Conservation (phyloP, 2,113 vertebrate species). For the Salvelinus fontinalis region DNA sequence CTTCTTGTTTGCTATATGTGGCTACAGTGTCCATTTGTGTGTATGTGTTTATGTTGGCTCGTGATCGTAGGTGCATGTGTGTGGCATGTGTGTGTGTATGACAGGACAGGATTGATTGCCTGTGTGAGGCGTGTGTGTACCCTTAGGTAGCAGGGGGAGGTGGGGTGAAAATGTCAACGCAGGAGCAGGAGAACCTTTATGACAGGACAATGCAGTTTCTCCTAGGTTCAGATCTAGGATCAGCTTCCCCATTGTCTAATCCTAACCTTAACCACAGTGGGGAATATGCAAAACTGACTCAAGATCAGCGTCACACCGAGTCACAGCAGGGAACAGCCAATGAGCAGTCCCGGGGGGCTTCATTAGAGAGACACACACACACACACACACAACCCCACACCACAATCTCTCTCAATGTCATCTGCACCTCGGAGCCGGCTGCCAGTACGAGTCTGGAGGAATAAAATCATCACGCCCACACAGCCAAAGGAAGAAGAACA, state of each 20-base stretch:
- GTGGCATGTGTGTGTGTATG: neutral
- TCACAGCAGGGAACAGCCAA: conserved; percentile 7
- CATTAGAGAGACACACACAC: conserved; percentile 4
- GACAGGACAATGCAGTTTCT: too few species aligned
- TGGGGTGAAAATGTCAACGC: conserved; percentile 46
- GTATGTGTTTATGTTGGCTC: neutral
- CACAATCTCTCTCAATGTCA: conserved; percentile 36
- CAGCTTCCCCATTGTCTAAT: neutral
- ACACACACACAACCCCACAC: conserved; percentile 42
- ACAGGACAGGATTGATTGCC: neutral
- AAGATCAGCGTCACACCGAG: conserved; percentile 3
- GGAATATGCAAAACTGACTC: too few species aligned
- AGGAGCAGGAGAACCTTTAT: conserved; percentile 16
- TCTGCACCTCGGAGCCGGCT: conserved; percentile 17
- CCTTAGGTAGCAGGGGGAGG: neutral
- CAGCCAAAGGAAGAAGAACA: neutral
- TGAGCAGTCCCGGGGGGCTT: neutral
- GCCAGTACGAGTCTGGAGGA: conserved; percentile 11
- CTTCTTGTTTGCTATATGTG: too few species aligned
- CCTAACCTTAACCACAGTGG: neutral
- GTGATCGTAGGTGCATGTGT: neutral
- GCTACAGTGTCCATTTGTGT: neutral
- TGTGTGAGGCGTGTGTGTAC: neutral
- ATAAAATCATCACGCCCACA: conserved; percentile 52
- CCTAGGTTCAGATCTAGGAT: too few species aligned